Conservation (phyloP, 1,140 invertebrate species). For the Apis florea region DNA sequence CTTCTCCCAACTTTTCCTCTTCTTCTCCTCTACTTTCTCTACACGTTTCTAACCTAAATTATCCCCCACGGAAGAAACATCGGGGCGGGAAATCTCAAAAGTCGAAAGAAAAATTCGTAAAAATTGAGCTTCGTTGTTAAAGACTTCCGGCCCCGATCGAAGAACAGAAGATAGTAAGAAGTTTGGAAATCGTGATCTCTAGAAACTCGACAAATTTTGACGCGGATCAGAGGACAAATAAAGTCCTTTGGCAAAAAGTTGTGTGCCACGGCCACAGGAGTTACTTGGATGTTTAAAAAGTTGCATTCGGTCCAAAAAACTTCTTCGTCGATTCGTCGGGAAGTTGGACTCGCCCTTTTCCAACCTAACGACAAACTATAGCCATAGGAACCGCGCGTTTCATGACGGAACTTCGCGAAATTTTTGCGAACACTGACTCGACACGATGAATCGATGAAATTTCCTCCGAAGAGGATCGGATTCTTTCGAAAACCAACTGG, state of each 20-base stretch:
- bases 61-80: not conserved
- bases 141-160: not conserved
- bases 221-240: not conserved
- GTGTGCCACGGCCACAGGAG: not conserved
- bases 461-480: too few relatives aligned
- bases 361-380: not conserved
- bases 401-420: not conserved
- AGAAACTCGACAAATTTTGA: slow-evolving; percentile 4
- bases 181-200: not conserved
- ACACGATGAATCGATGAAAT: not conserved
- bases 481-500: not conserved
- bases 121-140: not conserved
- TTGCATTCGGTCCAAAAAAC: not conserved
- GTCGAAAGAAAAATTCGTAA: not conserved
- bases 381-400: not conserved
- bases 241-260: slow-evolving; percentile 1
- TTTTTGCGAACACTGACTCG: not conserved
- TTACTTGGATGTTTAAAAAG: not conserved
- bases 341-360: not conserved
- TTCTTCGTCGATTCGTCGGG: not conserved
- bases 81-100: not conserved
- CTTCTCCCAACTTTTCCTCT: not conserved
- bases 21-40: not conserved
- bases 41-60: not conserved
- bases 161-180: not conserved